These are phyloP conservation scores for Mizuhopecten yessoensis DNA, from an alignment of 1,140 invertebrate genomes.

Conservation along the genomic window DNA sequence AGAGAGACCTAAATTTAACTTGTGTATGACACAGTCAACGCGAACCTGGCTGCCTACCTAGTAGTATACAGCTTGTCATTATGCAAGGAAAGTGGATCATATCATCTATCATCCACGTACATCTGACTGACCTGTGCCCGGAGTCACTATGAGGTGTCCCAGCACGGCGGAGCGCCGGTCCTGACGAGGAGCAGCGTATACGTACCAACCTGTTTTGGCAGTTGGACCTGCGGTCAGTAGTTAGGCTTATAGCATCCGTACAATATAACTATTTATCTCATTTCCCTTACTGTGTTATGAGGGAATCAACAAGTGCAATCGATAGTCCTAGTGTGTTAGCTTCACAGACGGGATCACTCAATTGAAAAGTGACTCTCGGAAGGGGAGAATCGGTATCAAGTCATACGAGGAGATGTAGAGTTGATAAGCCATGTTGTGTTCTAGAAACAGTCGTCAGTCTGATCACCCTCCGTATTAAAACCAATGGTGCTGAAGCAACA, in stretches of 20 bases:
- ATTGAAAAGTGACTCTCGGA: too few species aligned
- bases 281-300: background rate
- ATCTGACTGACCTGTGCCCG: slow-evolving; percentile 1
- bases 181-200: background rate
- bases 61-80: background rate
- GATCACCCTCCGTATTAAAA: too few species aligned
- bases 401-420: background rate
- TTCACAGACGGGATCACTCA: background rate
- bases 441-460: too few species aligned
- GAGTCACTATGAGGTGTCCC: background rate
- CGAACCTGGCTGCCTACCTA: background rate
- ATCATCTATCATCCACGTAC: background rate
- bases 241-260: background rate
- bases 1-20: background rate
- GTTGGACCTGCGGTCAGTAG: background rate
- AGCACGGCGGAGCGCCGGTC: background rate
- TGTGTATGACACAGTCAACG: background rate
- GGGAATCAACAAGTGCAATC: background rate
- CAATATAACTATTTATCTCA: background rate
- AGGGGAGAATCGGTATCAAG: too few species aligned
- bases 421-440: background rate
- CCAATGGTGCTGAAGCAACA: too few species aligned
- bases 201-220: background rate
- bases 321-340: background rate
- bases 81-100: background rate